phyloP scores from a whole-genome alignment of 2,797 vertebrate species.

The Valencia hispanica region DNA sequence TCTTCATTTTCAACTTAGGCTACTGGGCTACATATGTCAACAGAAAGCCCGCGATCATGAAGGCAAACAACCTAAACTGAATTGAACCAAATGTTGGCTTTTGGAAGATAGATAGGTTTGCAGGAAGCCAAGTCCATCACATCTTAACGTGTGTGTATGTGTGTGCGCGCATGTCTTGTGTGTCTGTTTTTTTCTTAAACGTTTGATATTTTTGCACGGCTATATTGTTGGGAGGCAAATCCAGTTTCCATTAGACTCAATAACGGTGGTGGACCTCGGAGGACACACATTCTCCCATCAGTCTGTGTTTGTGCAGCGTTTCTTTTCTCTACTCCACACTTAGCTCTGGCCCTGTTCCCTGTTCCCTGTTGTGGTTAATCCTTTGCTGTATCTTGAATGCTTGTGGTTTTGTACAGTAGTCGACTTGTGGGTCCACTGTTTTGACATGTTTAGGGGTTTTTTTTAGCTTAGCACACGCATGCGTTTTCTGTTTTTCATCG shows the following conservation, averaged over 20 bases:
- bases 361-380: slow-evolving; percentile 43
- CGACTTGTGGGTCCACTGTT: slow-evolving; percentile 54
- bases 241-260: slow-evolving; percentile 54
- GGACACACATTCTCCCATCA: slow-evolving; percentile 50
- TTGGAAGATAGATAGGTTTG: slow-evolving; percentile 50
- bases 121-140: slow-evolving; percentile 70
- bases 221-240: slow-evolving; percentile 59
- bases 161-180: slow-evolving; percentile 38
- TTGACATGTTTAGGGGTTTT: slow-evolving; percentile 63
- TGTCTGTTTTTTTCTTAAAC: slow-evolving; percentile 57
- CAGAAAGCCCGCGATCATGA: slow-evolving; percentile 93
- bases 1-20: slow-evolving; percentile 98
- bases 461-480: slow-evolving; percentile 49
- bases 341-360: slow-evolving; percentile 66
- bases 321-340: slow-evolving; percentile 32
- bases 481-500: slow-evolving; percentile 46
- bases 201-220: slow-evolving; percentile 74
- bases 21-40: slow-evolving; percentile 99
- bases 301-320: slow-evolving; percentile 54
- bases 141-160: slow-evolving; percentile 56
- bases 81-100: slow-evolving; percentile 47
- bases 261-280: slow-evolving; percentile 41
- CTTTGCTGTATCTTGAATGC: slow-evolving; percentile 59
- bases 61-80: slow-evolving; percentile 92
- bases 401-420: slow-evolving; percentile 64